A percentile compares a stretch with the other conserved stretches of the same genome.
These are phyloP conservation scores for Pedicia rivosa DNA, from an alignment of 2,888 invertebrate species.

Conservation along the genomic window DNA sequence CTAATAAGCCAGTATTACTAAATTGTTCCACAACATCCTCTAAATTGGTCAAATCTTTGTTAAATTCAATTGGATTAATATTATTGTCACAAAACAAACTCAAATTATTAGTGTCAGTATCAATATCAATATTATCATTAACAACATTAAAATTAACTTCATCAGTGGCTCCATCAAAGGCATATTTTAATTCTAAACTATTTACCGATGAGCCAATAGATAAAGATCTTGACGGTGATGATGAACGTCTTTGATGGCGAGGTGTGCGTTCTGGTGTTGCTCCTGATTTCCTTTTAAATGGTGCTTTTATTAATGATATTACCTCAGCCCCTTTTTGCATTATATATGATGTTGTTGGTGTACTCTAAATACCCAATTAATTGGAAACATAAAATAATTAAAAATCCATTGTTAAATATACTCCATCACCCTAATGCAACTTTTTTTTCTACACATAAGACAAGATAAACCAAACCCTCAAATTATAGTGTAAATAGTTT, in stretches of 20 bases:
- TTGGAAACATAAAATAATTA: background rate
- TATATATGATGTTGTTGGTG: constrained; percentile 3
- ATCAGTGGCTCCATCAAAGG: background rate
- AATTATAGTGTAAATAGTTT: background rate
- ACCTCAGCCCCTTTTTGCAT: constrained; percentile 28
- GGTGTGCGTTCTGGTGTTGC: constrained; percentile 24
- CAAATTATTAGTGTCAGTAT: constrained; percentile 4
- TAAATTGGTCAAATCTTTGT: background rate
- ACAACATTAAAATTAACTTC: constrained; percentile 3
- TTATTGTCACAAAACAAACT: constrained; percentile 6
- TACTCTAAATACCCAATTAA: background rate
- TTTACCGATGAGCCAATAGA: constrained; percentile 31
- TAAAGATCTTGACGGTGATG: constrained; percentile 21
- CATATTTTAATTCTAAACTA: constrained; percentile 18
- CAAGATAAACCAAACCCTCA: no score
- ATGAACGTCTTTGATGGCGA: constrained; percentile 11
- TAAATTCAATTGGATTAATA: constrained; percentile 5
- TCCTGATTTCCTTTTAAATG: constrained; percentile 22
- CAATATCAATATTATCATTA: constrained; percentile 4
- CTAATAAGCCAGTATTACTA: background rate
- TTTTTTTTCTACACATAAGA: no score
- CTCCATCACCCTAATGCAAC: no score
- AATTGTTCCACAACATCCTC: background rate
- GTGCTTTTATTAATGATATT: constrained; percentile 25
- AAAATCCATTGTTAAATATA: no score